Evolutionary conservation across 2,888 invertebrate genomes (phyloP), one percentile per base, ranked within the genome.

Genomic region (Furcula furcula): DNA sequence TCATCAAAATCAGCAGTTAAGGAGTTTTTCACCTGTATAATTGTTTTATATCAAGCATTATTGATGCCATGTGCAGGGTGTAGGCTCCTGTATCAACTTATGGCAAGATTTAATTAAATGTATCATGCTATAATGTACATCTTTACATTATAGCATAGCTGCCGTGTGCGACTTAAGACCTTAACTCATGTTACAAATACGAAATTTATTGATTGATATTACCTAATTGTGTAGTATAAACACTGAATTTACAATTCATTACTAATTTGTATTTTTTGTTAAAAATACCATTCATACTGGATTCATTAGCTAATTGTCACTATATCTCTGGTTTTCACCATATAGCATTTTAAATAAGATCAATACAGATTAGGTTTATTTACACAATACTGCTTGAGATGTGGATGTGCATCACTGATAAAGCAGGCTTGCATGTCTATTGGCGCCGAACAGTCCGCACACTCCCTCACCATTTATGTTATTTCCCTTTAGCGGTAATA

Each of bases 401-500:
- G 65, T 65, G 65, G 69, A 69, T 70, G 69, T 72, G 72, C 66
- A 66, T 66, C 62, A 61, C 64, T 62, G 65, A 55, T 45, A 49
- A 53, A 69, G 67, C 65, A 61, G 61, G 60, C 59, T 61, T 48
- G 61, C 49, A 26, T 34, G 40, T 48, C 39, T 55, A 44, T 21
- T 55, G 58, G 55, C 58, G 57, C 50, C 53, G 42, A 48, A 53
- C 58, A 59, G 53, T 56, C 51, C 46, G 52, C 64, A 66, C 62
- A 62, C 58, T 62, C 57, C 57, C 56, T 49, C 46, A 30, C 45
- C 44, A 46, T 71, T 58, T 65, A 52, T 64, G 84, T 68, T 87
- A 87, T 86, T 87, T 86, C 31, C 86, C 86, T 60, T 87, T 87
- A 27, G 86, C 81, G 19, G 86, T 85, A 47, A 86, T 84, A 25